Evolutionary conservation across 2,888 invertebrate genomes (phyloP), one percentile per base, ranked within the genome.

Genomic region (Aspidapion aeneum): DNA sequence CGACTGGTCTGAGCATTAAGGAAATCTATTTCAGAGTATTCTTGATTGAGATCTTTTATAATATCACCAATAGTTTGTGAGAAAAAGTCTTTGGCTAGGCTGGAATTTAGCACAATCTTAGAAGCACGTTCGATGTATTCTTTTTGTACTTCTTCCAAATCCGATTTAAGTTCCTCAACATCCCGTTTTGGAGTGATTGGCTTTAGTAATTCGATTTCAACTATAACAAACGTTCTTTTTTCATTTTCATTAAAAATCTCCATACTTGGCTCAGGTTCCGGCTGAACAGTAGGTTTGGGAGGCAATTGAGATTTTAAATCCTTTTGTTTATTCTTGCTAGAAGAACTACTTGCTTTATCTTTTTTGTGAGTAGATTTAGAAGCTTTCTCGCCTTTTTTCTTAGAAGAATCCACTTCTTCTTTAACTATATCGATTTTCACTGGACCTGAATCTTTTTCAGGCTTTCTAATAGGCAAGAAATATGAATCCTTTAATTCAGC

Each of bases 121-220:
- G 35, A 12, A 3, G 12, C 12, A 35, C n/a, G n/a, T n/a, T 35
- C 35, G 12, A 35, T 35, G 12, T 35, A 7, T 35, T 35, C 35
- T 35, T 12, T 22, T 21, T 68, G 58, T 1, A 70, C 54, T 18
- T 57, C n/a, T 49, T 60, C 21, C 17, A 67, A 19, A 20, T 72
- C 69, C 12, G 69, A 57, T 7, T 72, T 68, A 18, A 80, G 58
- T 65, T 80, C 78, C 66, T 78, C 77, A 2, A 78, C 48, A 16
- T 73, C 63, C 63, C 71, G 66, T 64, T 70, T 69, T 20, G 70
- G 68, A 18, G 67, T 65, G 7, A 80, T 61, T 0, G 80, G 74
- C 50, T 73, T 71, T 21, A 73, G 67, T 18, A 80, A 66, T 67
- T 78, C 79, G 12, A 80, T 70, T 71, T 80, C 79, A 1, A 79